Conservation (phyloP, 2,888 invertebrate genomes). For the Lasioglossum figueresi region DNA sequence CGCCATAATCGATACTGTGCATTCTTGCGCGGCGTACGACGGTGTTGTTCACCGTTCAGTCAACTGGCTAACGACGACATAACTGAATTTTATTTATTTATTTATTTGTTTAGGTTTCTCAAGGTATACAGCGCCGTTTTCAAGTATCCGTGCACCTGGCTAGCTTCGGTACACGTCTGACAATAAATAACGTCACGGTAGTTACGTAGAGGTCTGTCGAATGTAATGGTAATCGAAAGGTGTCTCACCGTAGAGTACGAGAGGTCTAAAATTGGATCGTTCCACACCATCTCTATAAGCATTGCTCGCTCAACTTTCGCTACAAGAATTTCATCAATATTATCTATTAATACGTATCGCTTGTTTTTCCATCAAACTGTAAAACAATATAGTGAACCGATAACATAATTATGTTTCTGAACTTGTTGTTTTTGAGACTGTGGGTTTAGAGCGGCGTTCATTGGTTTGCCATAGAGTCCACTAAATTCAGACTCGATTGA, state of each 20-base stretch:
- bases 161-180: not conserved
- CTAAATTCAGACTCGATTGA: not conserved
- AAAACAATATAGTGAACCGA: not conserved
- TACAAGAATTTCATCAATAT: slow-evolving; percentile 3
- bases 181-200: not conserved
- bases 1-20: slow-evolving; percentile 19
- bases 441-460: no score
- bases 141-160: not conserved
- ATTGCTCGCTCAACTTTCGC: slow-evolving; percentile 2
- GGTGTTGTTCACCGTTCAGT: not conserved
- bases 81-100: not conserved
- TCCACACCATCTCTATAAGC: not conserved
- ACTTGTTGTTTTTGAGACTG: not conserved
- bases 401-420: not conserved
- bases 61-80: not conserved
- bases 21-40: not conserved
- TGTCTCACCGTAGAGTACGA: not conserved
- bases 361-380: not conserved
- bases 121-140: not conserved
- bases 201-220: not conserved
- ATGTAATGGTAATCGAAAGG: not conserved
- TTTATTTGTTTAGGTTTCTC: not conserved
- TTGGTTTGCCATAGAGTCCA: not conserved
- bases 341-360: not conserved
- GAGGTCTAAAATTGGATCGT: not conserved